Evolutionary conservation across 2,797 vertebrate genomes (phyloP), one percentile per base, ranked within the genome.

Genomic region (Dryobates pubescens): DNA sequence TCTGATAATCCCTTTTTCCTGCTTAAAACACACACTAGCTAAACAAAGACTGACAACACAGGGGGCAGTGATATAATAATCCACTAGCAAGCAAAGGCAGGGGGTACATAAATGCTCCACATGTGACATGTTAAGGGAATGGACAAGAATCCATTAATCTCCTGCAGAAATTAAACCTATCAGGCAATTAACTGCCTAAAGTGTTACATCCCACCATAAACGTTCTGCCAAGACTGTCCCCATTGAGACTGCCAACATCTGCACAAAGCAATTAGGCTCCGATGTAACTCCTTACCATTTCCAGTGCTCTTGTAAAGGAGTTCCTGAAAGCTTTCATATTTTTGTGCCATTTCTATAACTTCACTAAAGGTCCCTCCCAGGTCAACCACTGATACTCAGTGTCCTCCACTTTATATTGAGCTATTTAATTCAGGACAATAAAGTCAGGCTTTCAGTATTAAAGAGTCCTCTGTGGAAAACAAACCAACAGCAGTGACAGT

Each of bases 351-450:
- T 93, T 88, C 86, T 70, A 59, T 36, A 79, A 15, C 41, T 89
- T 91, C 77, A 70, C 62, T 78, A 77, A 6, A 77, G 56, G 49
- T 86, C 16, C 91, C 71, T 92, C 81, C 41, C 38, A 86, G 89
- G 87, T 86, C 77, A 86, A 27, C 62, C 64, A 56, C 57, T 72
- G 68, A 89, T 75, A 94, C 6, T 75, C 63, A 58, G 34, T 81
- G 67, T 64, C 43, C 56, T 67, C 23, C 1, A 10, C 62, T 82
- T 87, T 51, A 89, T 70, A 84, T 6, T 93, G 78, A 89, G 90
- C 58, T 94, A 93, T 95, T 94, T 93, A 91, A 95, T 65, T 81
- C 59, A 84, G 74, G 56, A 89, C 45, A 94, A 86, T 83, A 34
- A 94, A 92, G 65, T 85, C 45, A 49, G 12, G 19, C 69, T 94